Percentiles rank a stretch among this genome's conserved stretches.
Conservation (phyloP, 2,888 invertebrate species). For the Amphipoea oculea region DNA sequence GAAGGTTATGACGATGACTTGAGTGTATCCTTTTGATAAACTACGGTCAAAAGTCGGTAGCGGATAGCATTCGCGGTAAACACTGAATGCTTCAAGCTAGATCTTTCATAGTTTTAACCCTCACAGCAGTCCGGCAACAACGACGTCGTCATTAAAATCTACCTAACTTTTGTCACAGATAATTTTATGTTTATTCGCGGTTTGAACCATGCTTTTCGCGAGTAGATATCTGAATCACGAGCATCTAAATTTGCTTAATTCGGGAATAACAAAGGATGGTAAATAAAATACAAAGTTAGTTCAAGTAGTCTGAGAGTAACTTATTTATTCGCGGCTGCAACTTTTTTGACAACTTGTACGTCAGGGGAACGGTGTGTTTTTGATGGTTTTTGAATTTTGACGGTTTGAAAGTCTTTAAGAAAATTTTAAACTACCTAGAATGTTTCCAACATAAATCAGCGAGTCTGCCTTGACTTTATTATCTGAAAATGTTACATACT, state of each 20-base stretch:
- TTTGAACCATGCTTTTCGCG: neutral
- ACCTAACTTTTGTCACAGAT: neutral
- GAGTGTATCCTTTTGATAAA: neutral
- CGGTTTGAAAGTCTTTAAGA: neutral
- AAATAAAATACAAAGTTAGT: slow-evolving; percentile 2
- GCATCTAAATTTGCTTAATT: neutral
- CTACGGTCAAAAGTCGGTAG: too few species aligned
- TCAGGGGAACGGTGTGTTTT: slow-evolving; percentile 26
- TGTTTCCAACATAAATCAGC: neutral
- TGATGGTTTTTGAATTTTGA: slow-evolving; percentile 26
- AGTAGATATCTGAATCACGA: neutral
- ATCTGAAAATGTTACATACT: neutral
- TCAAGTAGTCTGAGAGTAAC: neutral
- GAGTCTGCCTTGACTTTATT: neutral
- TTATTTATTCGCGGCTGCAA: slow-evolving; percentile 17
- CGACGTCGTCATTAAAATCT: neutral
- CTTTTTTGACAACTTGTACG: slow-evolving; percentile 36
- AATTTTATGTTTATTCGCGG: neutral
- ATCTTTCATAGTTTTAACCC: neutral
- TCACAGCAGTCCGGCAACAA: neutral
- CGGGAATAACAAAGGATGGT: neutral
- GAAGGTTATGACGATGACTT: neutral
- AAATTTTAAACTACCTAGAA: neutral
- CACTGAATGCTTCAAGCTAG: neutral
- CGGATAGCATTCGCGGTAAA: neutral